Base-by-base conservation (phyloP, 1,140 invertebrate species). In the Atta cephalotes region DNA sequence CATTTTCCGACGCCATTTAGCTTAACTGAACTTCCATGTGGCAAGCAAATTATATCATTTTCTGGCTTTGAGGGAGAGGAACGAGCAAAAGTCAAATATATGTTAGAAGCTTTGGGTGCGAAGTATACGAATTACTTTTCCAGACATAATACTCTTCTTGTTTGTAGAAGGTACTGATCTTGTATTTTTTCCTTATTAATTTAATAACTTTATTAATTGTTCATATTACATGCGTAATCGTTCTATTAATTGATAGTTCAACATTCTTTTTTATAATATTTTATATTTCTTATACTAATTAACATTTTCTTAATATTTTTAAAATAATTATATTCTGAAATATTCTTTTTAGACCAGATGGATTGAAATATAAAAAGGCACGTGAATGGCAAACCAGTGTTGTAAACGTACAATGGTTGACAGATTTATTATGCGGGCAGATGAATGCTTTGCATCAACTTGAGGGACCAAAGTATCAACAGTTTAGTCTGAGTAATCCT, bases 391-490 rank as follows among this genome's bases (percentile, higher is more conserved):
- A 96, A 90, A 97, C 96, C 21, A 97, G 98, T 18, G 97, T 98
- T 3, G 98, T 99, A 0, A 99, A 99, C 94, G 97, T 98, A 9
- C 97, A 98, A 86, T 99, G 99, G 99, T 95, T 99, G 63, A 98
- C 98, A 78, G 99, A 99, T 94, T 96, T 99, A 58, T 96, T 99
- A 88, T 97, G 99, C 85, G 99, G 99, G 1, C 98, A 99, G 93
- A 97, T 97, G 93, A 97, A 96, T 89, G 97, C 97, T 5, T 95
- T 99, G 0, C 97, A 98, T 92, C 98, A 97, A 95, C 97, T 96
- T 74, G 98, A 98, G 89, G 97, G 96, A 92, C 96, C 96, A 0
- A 98, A 98, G 91, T 99, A 99, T 94, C 98, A 99, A 91, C 97
- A 98, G 88, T 98, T 98, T 92, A 97, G 97, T 89, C 92, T 97